These are phyloP conservation scores for Acheta domesticus DNA, from an alignment of 2,888 invertebrate species.

Conservation along the genomic window DNA sequence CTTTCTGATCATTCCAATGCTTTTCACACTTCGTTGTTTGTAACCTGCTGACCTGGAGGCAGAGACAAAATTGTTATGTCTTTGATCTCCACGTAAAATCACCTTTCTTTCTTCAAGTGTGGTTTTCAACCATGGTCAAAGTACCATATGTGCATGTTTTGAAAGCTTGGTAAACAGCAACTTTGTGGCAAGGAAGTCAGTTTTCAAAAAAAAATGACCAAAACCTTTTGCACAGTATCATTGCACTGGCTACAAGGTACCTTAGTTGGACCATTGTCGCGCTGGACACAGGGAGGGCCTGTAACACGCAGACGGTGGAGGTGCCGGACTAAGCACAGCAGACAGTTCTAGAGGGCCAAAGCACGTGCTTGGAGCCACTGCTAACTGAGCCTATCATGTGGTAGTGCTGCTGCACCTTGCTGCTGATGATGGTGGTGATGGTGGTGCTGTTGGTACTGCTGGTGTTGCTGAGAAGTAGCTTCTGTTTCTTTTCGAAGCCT, in stretches of 20 bases:
- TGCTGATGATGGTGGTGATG: constrained; percentile 20
- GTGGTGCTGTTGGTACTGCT: neutral
- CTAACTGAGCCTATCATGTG: constrained; percentile 31
- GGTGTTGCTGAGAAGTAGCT: constrained; percentile 3
- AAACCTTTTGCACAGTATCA: constrained; percentile 18
- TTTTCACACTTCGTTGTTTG: constrained; percentile 10
- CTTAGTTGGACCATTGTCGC: constrained; percentile 7
- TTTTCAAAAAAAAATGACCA: neutral
- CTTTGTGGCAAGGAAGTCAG: constrained; percentile 18
- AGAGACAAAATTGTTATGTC: neutral
- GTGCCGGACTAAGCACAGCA: constrained; percentile 1
- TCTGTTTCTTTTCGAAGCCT: constrained; percentile 18
- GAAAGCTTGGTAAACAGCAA: constrained; percentile 1
- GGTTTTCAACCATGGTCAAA: constrained; percentile 4
- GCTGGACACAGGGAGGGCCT: constrained; percentile 18
- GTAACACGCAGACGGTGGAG: neutral
- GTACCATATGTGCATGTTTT: neutral
- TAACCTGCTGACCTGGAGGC: constrained; percentile 10
- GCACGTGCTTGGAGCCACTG: constrained; percentile 26
- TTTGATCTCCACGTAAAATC: neutral
- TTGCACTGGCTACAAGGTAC: constrained; percentile 1
- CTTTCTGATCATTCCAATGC: constrained; percentile 11
- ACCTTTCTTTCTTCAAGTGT: constrained; percentile 5
- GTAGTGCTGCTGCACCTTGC: constrained; percentile 27
- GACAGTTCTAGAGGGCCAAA: neutral